A percentile compares a stretch with the other conserved stretches of the same genome.
Conservation (phyloP, 2,113 vertebrate species). For the Spea bombifrons region DNA sequence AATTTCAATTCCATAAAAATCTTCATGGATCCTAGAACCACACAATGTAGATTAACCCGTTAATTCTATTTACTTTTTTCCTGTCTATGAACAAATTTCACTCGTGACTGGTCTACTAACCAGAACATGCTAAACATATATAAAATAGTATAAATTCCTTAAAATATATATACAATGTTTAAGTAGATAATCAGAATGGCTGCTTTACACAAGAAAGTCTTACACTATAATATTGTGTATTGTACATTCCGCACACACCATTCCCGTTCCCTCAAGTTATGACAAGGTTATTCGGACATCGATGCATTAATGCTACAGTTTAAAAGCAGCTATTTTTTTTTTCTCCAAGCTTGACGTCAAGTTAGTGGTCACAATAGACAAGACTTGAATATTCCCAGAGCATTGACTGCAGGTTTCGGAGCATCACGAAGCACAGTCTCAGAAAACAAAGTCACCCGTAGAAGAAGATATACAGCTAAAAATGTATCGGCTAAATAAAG, state of each 20-base stretch:
- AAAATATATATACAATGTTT: no score
- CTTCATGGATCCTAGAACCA: no score
- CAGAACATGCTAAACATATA: no score
- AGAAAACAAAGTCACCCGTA: not conserved
- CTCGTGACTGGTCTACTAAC: no score
- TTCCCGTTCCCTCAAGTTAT: not conserved
- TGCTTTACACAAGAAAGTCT: no score
- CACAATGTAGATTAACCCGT: no score
- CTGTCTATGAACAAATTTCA: no score
- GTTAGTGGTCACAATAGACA: constrained; percentile 33
- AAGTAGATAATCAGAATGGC: no score
- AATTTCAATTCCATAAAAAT: no score
- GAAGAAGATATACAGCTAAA: not conserved
- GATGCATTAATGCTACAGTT: constrained; percentile 31
- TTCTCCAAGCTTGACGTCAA: constrained; percentile 8
- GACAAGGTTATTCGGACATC: constrained; percentile 34
- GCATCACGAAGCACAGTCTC: constrained; percentile 17
- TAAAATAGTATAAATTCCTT: no score
- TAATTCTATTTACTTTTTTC: no score
- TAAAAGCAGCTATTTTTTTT: constrained; percentile 12
- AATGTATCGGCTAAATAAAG: not conserved
- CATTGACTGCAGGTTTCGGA: not conserved
- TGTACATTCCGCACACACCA: not conserved
- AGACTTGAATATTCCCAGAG: constrained; percentile 23
- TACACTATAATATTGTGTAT: not conserved